Percentiles rank a stretch among this genome's conserved stretches.
Evolutionary conservation across 2,113 vertebrate genomes (phyloP).

Genomic region (Columba janthina): DNA sequence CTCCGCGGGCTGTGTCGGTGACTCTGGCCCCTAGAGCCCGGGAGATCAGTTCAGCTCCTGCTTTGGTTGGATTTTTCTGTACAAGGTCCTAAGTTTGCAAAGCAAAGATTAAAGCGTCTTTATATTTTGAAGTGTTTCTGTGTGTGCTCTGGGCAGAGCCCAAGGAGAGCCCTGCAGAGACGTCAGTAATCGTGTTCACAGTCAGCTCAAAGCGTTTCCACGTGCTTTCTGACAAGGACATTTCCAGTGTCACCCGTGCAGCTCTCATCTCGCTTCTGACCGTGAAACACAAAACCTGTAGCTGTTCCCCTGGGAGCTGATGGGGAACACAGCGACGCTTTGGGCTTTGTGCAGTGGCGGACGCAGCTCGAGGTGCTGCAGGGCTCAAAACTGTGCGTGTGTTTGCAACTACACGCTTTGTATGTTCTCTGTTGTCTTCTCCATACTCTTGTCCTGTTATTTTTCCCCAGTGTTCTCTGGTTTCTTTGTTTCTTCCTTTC

Average conservation of each 20-base stretch:
- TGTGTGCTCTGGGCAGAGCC: background rate
- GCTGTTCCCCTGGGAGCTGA: background rate
- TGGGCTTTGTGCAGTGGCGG: background rate
- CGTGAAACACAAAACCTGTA: background rate
- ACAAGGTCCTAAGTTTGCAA: no score
- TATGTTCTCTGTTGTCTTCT: background rate
- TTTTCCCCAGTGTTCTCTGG: background rate
- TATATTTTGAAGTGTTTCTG: no score
- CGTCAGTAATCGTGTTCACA: background rate
- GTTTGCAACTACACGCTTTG: background rate
- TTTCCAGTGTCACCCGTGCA: background rate
- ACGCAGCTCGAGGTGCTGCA: background rate
- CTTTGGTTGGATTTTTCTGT: no score
- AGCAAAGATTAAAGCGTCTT: no score
- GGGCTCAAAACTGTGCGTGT: fast-evolving
- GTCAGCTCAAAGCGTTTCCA: background rate
- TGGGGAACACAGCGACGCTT: fast-evolving
- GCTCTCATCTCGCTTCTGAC: background rate
- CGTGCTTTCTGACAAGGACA: background rate
- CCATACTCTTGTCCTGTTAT: fast-evolving
- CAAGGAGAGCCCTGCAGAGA: background rate
- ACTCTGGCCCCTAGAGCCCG: no score
- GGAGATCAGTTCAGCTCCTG: no score
- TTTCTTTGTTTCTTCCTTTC: background rate
- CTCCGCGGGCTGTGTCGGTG: no score